Conservation (phyloP, 2,888 invertebrate species). For the Agrotis clavis region DNA sequence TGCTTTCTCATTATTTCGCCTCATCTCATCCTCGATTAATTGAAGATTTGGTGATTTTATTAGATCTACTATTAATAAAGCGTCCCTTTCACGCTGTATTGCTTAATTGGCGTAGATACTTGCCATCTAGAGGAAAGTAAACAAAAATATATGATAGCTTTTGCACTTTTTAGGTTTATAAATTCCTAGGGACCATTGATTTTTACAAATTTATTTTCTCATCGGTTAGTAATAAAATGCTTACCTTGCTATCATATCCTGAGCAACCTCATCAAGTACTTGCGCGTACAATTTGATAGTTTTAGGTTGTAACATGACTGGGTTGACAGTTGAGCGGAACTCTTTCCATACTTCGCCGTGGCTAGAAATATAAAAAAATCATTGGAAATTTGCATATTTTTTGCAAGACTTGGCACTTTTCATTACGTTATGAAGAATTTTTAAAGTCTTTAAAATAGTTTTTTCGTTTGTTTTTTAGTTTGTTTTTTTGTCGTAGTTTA, state of each 20-base stretch:
- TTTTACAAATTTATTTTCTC: too few species aligned
- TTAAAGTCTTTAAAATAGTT: too few species aligned
- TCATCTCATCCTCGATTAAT: conserved; percentile 29
- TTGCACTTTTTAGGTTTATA: too few species aligned
- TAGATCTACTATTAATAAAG: conserved; percentile 5
- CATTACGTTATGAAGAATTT: too few species aligned
- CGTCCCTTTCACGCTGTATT: neutral
- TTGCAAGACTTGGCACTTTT: too few species aligned
- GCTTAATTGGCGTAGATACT: neutral
- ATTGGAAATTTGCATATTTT: too few species aligned
- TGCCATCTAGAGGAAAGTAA: too few species aligned
- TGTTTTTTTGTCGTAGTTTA: too few species aligned
- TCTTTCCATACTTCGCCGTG: conserved; percentile 95
- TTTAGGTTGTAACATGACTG: conserved; percentile 94
- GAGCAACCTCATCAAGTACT: conserved; percentile 92
- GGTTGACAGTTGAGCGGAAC: conserved; percentile 94
- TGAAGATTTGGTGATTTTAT: conserved; percentile 24
- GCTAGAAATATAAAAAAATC: conserved; percentile 80
- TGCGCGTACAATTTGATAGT: conserved; percentile 93
- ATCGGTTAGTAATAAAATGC: too few species aligned
- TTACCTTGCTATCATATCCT: conserved; percentile 92
- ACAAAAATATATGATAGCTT: too few species aligned
- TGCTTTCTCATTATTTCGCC: conserved; percentile 35
- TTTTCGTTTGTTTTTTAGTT: too few species aligned
- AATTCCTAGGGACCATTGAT: too few species aligned